Evolutionary conservation across 2,113 vertebrate genomes (phyloP), one percentile per base, ranked within the genome.

Genomic region (Alectura lathami): DNA sequence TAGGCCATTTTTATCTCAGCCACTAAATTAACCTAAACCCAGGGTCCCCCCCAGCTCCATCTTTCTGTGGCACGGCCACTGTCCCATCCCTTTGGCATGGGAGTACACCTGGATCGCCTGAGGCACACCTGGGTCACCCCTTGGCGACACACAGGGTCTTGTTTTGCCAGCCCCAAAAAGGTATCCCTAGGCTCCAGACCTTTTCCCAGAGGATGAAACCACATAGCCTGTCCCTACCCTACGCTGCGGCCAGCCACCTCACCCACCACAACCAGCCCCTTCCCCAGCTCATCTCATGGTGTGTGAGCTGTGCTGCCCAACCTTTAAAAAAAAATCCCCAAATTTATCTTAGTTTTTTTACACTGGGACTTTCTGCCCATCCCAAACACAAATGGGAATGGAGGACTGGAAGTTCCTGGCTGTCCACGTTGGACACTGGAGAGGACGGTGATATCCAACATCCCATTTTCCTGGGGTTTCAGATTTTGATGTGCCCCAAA

Each of bases 241-340:
- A 15, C 9, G 10, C 22, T 23, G n/a, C 53, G 67, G 5, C 13
- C 32, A 68, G 21, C 26, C 34, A 86, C 22, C 32, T 69, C 43
- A 42, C 10, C 30, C 67, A 53, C 51, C 21, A 36, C 3, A 5
- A 11, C 13, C 17, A 17, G 9, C 59, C 34, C 59, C 34, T 38
- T 6, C 4, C 10, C 59, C 59, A 26, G 59, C 23, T 38, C n/a
- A 30, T n/a, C 43, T 24, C 17, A 38, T 0, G 1, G 18, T 0
- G 0, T 48, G 34, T 6, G 38, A 50, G 17, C 42, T 6, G 6
- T 22, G 47, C 30, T 67, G 23, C 27, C 60, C 47, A 32, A 56
- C 8, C 27, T 69, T 51, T 45, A 8, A 6, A 63, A 77, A 68
- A 77, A 57, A 68, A 42, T 16, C 11, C 8, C 12, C 47, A 18